These are phyloP conservation scores for Atopsyche davidsoni DNA, from an alignment of 1,140 invertebrate genomes.

Conservation along the genomic window DNA sequence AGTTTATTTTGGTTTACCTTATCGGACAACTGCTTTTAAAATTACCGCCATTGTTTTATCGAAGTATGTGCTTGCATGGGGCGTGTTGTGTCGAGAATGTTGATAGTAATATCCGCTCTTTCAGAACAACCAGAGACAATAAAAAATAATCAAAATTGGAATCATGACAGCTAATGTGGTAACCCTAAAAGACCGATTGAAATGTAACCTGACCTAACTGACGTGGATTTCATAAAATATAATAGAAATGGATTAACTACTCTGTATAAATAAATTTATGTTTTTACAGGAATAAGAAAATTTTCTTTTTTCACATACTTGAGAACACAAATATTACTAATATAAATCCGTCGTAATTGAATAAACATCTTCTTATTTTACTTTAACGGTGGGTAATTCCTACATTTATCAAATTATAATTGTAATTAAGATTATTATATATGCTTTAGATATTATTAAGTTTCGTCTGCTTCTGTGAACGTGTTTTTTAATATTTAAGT, in stretches of 20 bases:
- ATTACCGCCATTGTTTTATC: no score
- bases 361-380: slow-evolving; percentile 1
- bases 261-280: background rate
- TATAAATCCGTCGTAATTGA: background rate
- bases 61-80: no score
- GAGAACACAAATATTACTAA: slow-evolving; percentile 6
- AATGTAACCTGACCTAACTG: slow-evolving; percentile 25
- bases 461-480: background rate
- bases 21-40: no score
- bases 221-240: slow-evolving; percentile 20
- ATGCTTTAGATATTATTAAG: background rate
- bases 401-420: slow-evolving; percentile 1
- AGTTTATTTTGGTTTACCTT: no score
- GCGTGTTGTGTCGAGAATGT: no score
- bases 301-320: slow-evolving; percentile 2
- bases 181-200: slow-evolving; percentile 15
- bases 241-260: slow-evolving; percentile 13
- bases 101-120: no score
- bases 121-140: no score
- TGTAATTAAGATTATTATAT: background rate
- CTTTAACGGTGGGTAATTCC: slow-evolving; percentile 18
- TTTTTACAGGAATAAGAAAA: background rate
- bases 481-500: background rate
- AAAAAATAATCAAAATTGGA: background rate
- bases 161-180: slow-evolving; percentile 11